Conservation (phyloP, 1,140 invertebrate species). For the Steinernema feltiae region DNA sequence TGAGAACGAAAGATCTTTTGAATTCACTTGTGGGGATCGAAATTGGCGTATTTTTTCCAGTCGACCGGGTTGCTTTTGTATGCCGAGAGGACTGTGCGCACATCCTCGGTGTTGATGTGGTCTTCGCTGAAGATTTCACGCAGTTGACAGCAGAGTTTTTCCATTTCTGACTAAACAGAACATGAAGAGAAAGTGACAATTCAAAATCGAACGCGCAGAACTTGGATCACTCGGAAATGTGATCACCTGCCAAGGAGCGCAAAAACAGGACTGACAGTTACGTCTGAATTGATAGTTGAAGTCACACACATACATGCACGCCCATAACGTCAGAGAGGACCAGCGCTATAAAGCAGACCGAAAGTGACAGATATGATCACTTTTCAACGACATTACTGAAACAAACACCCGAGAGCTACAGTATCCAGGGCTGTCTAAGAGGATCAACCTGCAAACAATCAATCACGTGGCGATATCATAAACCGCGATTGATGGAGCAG, state of each 20-base stretch:
- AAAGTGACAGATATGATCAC: background rate
- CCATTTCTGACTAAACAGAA: background rate
- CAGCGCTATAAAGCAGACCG: background rate
- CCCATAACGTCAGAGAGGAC: too few relatives aligned
- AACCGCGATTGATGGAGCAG: too few relatives aligned
- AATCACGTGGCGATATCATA: background rate
- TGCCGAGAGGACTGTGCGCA: background rate
- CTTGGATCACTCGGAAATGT: too few relatives aligned
- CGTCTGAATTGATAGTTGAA: background rate
- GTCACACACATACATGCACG: background rate
- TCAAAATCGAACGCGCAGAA: background rate
- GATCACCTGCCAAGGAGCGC: too few relatives aligned
- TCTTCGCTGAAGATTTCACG: constrained; percentile 31
- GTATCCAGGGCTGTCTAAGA: background rate
- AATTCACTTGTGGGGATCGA: constrained; percentile 76
- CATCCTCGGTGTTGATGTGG: constrained; percentile 28
- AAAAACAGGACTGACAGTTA: background rate
- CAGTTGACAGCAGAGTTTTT: constrained; percentile 28
- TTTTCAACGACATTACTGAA: too few relatives aligned
- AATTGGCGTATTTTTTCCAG: constrained; percentile 90
- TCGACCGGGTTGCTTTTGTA: constrained; percentile 82
- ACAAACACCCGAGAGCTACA: background rate
- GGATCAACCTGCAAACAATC: background rate
- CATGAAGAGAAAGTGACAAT: background rate
- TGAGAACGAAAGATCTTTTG: constrained; percentile 19